Conservation (phyloP, 2,113 vertebrate species). For the Spea multiplicata region DNA sequence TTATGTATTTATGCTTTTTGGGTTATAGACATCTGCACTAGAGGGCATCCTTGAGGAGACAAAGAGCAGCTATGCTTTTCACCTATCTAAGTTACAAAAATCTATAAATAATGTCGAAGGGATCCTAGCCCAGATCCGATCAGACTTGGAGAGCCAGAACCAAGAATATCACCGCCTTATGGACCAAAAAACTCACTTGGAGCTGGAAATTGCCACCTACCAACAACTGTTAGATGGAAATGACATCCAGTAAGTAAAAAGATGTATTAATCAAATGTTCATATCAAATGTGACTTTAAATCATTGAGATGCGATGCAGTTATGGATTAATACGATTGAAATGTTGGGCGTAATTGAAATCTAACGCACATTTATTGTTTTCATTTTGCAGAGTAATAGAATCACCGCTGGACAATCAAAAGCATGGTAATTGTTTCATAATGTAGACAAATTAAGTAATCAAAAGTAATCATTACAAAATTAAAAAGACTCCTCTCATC, state of each 20-base stretch:
- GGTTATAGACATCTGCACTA: constrained; percentile 72
- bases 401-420: no score
- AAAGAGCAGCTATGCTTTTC: constrained; percentile 61
- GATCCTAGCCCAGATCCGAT: constrained; percentile 63
- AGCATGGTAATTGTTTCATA: no score
- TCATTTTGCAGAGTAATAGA: no score
- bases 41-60: constrained; percentile 70
- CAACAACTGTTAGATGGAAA: constrained; percentile 11
- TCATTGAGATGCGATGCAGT: no score
- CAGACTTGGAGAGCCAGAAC: constrained; percentile 65
- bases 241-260: constrained; percentile 44
- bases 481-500: no score
- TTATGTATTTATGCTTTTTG: neutral
- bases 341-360: no score
- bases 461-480: no score
- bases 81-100: constrained; percentile 69
- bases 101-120: constrained; percentile 65
- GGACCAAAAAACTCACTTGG: constrained; percentile 57
- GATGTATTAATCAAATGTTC: neutral
- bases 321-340: no score
- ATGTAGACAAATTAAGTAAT: no score
- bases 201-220: constrained; percentile 54
- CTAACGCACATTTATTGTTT: no score
- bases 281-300: neutral
- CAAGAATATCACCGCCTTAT: constrained; percentile 71